A percentile compares a stretch with the other conserved stretches of the same genome.
These are phyloP conservation scores for Ypsolopha sequella DNA, from an alignment of 2,888 invertebrate species.

Conservation along the genomic window DNA sequence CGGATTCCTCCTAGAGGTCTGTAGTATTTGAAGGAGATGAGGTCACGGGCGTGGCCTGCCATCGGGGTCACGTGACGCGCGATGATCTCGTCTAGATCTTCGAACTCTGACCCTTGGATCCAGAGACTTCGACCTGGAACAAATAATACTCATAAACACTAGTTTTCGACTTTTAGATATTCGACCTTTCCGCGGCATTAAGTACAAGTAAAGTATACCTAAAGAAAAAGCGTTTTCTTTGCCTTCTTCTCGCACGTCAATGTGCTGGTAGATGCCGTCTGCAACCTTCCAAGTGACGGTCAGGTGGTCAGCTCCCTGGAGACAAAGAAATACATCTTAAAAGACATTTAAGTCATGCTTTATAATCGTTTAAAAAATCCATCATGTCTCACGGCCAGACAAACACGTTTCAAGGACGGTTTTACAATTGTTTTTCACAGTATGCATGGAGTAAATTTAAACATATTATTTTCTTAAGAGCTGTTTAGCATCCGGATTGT, in stretches of 20 bases:
- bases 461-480: too few species aligned
- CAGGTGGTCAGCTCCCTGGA: conserved; percentile 88
- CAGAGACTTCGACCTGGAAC: conserved; percentile 73
- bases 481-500: too few species aligned
- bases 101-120: conserved; percentile 95
- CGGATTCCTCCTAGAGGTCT: conserved; percentile 82
- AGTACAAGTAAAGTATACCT: conserved; percentile 65
- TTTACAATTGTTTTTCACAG: too few species aligned
- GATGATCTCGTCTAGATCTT: conserved; percentile 99
- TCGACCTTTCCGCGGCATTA: too few species aligned
- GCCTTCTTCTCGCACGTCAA: conserved; percentile 95
- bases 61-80: conserved; percentile 97
- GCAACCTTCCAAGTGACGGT: conserved; percentile 99
- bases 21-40: conserved; percentile 93
- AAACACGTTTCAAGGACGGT: too few species aligned
- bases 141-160: conserved; percentile 5
- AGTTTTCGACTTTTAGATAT: conserved; percentile 24
- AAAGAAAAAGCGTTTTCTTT: conserved; percentile 97
- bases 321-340: conserved; percentile 8
- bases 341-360: neutral
- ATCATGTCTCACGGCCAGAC: too few species aligned
- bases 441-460: too few species aligned
- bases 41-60: conserved; percentile 93
- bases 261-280: conserved; percentile 94
- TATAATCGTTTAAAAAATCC: too few species aligned